These are phyloP conservation scores for Drosophila sucinea DNA, from an alignment of 1,140 invertebrate species.

Conservation along the genomic window DNA sequence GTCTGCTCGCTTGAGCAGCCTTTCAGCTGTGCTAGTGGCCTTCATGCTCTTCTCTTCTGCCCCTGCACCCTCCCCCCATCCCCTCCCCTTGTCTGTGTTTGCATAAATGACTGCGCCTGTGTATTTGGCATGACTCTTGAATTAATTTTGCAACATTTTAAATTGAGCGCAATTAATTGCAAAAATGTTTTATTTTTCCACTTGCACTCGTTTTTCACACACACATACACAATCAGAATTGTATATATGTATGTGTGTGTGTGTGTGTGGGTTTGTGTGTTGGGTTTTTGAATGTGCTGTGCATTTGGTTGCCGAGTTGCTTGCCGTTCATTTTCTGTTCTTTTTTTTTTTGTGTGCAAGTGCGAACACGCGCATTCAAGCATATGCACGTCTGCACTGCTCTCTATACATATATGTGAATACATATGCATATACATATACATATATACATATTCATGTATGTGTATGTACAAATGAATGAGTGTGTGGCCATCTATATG, in stretches of 20 bases:
- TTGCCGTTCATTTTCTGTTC: conserved; percentile 26
- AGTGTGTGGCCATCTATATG: conserved; percentile 39
- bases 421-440: background rate
- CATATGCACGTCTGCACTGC: conserved; percentile 68
- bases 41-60: background rate
- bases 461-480: conserved; percentile 27
- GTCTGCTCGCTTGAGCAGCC: conserved; percentile 76
- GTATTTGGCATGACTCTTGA: conserved; percentile 82
- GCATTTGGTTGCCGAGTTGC: conserved; percentile 57
- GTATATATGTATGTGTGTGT: conserved; percentile 13
- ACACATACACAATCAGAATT: background rate
- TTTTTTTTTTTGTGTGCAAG: conserved; percentile 65
- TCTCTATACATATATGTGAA: conserved; percentile 32
- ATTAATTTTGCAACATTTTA: conserved; percentile 83
- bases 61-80: background rate
- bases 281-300: conserved; percentile 64
- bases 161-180: conserved; percentile 83
- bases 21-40: conserved; percentile 67
- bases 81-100: conserved; percentile 49
- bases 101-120: conserved; percentile 81
- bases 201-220: conserved; percentile 69
- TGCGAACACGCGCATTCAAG: conserved; percentile 80
- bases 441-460: conserved; percentile 14
- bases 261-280: conserved; percentile 12
- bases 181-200: conserved; percentile 82